Conservation (phyloP, 2,113 vertebrate species). For the Zingel zingel region DNA sequence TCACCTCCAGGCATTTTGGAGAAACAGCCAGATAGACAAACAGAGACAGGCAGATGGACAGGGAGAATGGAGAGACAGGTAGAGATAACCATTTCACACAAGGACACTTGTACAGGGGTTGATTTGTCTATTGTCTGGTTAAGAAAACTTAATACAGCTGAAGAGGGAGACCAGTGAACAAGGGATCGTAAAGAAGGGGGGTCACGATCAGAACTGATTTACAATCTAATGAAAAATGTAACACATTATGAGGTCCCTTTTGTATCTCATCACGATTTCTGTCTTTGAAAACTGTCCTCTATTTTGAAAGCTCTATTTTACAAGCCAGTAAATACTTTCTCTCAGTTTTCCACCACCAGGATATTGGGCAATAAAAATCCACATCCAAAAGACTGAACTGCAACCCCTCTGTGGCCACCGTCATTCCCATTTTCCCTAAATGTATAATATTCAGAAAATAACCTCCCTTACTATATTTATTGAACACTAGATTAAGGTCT, state of each 20-base stretch:
- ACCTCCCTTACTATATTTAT: slow-evolving; percentile 68
- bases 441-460: slow-evolving; percentile 34
- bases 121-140: slow-evolving; percentile 43
- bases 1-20: slow-evolving; percentile 50
- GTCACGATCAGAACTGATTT: slow-evolving; percentile 53
- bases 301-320: slow-evolving; percentile 56
- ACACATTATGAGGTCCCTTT: slow-evolving; percentile 42
- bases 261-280: slow-evolving; percentile 50
- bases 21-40: slow-evolving; percentile 51
- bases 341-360: slow-evolving; percentile 35
- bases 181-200: slow-evolving; percentile 28
- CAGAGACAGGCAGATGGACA: slow-evolving; percentile 44
- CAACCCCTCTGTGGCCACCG: slow-evolving; percentile 1
- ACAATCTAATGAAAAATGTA: slow-evolving; percentile 36
- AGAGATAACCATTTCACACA: slow-evolving; percentile 41
- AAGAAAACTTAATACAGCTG: slow-evolving; percentile 3
- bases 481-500: slow-evolving; percentile 67
- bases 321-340: slow-evolving; percentile 51
- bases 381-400: slow-evolving; percentile 55
- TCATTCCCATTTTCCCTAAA: slow-evolving; percentile 33
- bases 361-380: slow-evolving; percentile 55
- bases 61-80: slow-evolving; percentile 48
- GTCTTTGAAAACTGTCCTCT: slow-evolving; percentile 44
- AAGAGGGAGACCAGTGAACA: slow-evolving; percentile 8
- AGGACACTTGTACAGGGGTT: slow-evolving; percentile 17